Conservation (phyloP, 2,888 invertebrate genomes). For the Parnassius apollo region DNA sequence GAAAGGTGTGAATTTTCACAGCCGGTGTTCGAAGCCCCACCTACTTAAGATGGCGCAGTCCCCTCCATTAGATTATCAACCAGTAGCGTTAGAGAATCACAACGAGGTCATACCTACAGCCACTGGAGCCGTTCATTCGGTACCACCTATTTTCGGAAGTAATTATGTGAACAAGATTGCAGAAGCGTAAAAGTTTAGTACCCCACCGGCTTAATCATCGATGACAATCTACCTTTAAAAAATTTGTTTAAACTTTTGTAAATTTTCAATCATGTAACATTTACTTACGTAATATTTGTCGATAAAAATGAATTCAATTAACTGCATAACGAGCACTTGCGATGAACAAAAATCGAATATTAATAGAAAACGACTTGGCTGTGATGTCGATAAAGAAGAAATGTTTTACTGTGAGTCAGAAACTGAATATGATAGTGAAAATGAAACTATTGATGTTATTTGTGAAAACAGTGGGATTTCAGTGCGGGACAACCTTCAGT, state of each 20-base stretch:
- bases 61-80: constrained; percentile 58
- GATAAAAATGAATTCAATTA: constrained; percentile 54
- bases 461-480: constrained; percentile 64
- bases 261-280: constrained; percentile 12
- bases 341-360: constrained; percentile 46
- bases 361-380: constrained; percentile 35
- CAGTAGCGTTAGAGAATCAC: constrained; percentile 67
- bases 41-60: constrained; percentile 76
- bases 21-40: constrained; percentile 65
- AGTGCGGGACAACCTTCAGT: constrained; percentile 31
- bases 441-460: constrained; percentile 72
- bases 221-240: constrained; percentile 4
- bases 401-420: constrained; percentile 58
- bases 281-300: background rate
- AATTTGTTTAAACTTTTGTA: background rate
- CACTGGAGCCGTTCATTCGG: constrained; percentile 47
- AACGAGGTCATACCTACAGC: constrained; percentile 69
- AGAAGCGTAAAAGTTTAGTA: constrained; percentile 43
- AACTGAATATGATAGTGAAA: constrained; percentile 70
- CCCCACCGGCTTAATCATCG: constrained; percentile 34
- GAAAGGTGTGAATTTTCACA: constrained; percentile 81
- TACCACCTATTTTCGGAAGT: constrained; percentile 77
- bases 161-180: constrained; percentile 61
- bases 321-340: constrained; percentile 73
- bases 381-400: constrained; percentile 43